These are phyloP conservation scores for Caracal caracal DNA, from an alignment of 2,113 vertebrate species.

Conservation along the genomic window DNA sequence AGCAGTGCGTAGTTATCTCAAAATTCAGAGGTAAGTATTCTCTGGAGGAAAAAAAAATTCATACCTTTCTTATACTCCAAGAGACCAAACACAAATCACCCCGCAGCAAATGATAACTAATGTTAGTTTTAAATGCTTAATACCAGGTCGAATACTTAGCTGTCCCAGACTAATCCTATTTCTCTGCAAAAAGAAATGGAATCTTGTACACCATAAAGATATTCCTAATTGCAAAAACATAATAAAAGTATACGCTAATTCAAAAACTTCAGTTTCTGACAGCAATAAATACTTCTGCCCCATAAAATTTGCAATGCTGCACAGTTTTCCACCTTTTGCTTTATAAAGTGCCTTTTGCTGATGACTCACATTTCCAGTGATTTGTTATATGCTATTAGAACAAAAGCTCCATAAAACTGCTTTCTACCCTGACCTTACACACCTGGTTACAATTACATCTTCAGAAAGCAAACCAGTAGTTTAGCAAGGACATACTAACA, in stretches of 20 bases:
- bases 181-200: constrained; percentile 62
- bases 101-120: constrained; percentile 67
- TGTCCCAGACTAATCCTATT: constrained; percentile 64
- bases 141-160: background rate
- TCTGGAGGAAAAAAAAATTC: constrained; percentile 56
- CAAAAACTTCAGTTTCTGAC: constrained; percentile 64
- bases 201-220: constrained; percentile 62
- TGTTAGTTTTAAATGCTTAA: constrained; percentile 69
- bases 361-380: constrained; percentile 66
- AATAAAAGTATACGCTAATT: constrained; percentile 65
- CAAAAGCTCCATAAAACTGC: constrained; percentile 67
- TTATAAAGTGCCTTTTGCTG: constrained; percentile 70
- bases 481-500: constrained; percentile 70
- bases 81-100: constrained; percentile 70
- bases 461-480: constrained; percentile 78
- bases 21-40: constrained; percentile 75
- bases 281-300: background rate
- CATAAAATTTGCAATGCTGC: constrained; percentile 52
- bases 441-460: constrained; percentile 83
- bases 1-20: constrained; percentile 71
- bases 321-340: constrained; percentile 57
- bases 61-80: constrained; percentile 67
- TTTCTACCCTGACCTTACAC: constrained; percentile 70
- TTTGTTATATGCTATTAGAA: constrained; percentile 67
- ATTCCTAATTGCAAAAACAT: constrained; percentile 54